Evolutionary conservation across 2,888 invertebrate genomes (phyloP).

Genomic region (Spicauda simplicius): DNA sequence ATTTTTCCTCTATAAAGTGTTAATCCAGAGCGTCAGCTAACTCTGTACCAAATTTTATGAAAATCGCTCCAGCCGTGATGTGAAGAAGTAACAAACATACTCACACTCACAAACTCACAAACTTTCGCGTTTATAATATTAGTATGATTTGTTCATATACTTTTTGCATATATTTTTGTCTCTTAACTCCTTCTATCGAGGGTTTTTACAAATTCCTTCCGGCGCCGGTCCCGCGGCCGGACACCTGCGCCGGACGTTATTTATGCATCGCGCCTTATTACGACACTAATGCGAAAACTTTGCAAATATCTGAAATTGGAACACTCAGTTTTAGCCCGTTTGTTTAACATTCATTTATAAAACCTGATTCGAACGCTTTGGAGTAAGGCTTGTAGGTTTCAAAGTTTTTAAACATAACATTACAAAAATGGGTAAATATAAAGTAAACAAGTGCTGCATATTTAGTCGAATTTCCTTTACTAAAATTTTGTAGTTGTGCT

Average conservation of each 20-base stretch:
- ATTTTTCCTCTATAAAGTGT: no score
- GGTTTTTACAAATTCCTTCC: not conserved
- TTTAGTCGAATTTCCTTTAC: not conserved
- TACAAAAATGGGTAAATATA: not conserved
- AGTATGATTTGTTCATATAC: no score
- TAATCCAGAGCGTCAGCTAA: no score
- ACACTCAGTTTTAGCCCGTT: constrained; percentile 12
- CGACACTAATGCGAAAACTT: constrained; percentile 20
- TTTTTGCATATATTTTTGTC: not conserved
- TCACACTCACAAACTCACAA: no score
- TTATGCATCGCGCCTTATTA: constrained; percentile 26
- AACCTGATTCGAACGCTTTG: not conserved
- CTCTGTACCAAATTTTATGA: no score
- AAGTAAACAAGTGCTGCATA: not conserved
- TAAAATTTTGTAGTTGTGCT: no score
- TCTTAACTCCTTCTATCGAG: not conserved
- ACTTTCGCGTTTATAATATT: no score
- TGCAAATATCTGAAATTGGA: constrained; percentile 30
- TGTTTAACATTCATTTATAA: not conserved
- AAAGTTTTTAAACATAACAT: not conserved
- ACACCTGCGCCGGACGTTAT: constrained; percentile 19
- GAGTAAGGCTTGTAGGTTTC: not conserved
- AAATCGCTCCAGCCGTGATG: no score
- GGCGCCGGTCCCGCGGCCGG: constrained; percentile 2
- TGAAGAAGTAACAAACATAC: no score